These are phyloP conservation scores for Halocaridina rubra DNA, from an alignment of 2,888 invertebrate genomes.

Conservation along the genomic window DNA sequence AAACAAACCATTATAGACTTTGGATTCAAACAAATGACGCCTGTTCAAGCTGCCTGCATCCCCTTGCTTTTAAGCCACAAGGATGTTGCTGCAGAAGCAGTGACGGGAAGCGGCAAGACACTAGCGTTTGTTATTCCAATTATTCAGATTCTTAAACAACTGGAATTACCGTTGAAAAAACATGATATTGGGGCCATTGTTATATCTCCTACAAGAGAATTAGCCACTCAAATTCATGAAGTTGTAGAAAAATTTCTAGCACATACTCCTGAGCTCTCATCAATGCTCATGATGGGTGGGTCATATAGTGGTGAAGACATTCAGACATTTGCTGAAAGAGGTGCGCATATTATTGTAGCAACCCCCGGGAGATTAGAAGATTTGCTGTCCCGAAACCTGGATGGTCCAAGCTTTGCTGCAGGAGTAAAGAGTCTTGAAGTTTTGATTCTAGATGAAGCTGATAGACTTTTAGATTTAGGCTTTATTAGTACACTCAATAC, in stretches of 20 bases:
- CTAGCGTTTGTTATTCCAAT: constrained; percentile 94
- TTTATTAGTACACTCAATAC: constrained; percentile 87
- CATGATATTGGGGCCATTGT: constrained; percentile 88
- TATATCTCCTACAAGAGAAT: constrained; percentile 94
- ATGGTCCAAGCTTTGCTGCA: constrained; percentile 42
- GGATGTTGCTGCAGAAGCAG: constrained; percentile 98
- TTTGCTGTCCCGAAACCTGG: constrained; percentile 72
- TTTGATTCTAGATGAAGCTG: constrained; percentile 95
- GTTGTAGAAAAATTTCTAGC: constrained; percentile 60
- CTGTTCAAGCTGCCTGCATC: constrained; percentile 84
- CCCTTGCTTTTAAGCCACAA: constrained; percentile 88
- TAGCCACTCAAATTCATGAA: constrained; percentile 85
- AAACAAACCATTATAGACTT: constrained; percentile 40
- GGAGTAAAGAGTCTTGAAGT: constrained; percentile 77
- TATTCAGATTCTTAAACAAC: constrained; percentile 81
- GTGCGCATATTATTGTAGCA: constrained; percentile 89
- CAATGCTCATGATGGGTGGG: constrained; percentile 78
- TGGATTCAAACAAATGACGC: constrained; percentile 71
- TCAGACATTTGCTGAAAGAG: constrained; percentile 75
- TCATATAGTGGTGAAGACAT: constrained; percentile 82
- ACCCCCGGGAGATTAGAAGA: constrained; percentile 96
- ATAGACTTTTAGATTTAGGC: constrained; percentile 91
- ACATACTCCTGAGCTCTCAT: constrained; percentile 66
- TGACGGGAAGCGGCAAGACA: constrained; percentile 98
- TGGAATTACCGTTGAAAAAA: constrained; percentile 76